Evolutionary conservation across 2,888 invertebrate species (phyloP), one percentile per base, ranked within the genome.

Genomic region (Teleiodes luculella): DNA sequence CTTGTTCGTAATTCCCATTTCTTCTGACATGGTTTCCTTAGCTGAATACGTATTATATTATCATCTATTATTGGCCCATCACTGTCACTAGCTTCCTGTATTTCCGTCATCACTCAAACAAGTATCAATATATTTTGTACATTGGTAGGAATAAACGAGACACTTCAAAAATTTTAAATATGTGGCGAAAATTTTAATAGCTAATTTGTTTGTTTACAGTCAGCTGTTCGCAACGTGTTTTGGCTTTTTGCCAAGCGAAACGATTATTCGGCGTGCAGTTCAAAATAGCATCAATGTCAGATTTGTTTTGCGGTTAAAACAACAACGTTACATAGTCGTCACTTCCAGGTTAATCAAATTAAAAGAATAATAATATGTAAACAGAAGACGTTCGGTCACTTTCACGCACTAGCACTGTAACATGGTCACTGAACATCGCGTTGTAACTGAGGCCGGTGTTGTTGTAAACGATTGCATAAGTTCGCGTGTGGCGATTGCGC

Each of bases 1-100:
- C 92, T 90, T 36, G 93, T 93, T 43, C 92, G 88, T 61, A 93
- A 75, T 75, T 92, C 91, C 92, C 93, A 93, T 79, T 92, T 92
- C 80, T 91, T 92, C 63, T 91, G 90, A 68, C 81, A 87, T 47
- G 92, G 91, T 75, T 92, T 92, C 69, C 91, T 86, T 60, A 93
- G 79, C 76, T 92, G 92, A 63, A 93, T 90, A 57, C 91, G 85
- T 67, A 93, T 92, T 63, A 92, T 82, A 65, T 92, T 92, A 64
- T 90, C 85, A 60, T 88, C 83, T 76, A 90, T 84, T 64, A 84
- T 72, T 57, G 90, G 90, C 13, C 80, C 78, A 55, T 88, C 87
- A 72, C 86, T 85, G 67, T 87, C 87, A 73, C 83, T 83, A 39
- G 78, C 74, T 54, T 74, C 69, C 53, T 69, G 73, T 68, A 78